Conservation (phyloP, 2,113 vertebrate species). For the Numida meleagris region DNA sequence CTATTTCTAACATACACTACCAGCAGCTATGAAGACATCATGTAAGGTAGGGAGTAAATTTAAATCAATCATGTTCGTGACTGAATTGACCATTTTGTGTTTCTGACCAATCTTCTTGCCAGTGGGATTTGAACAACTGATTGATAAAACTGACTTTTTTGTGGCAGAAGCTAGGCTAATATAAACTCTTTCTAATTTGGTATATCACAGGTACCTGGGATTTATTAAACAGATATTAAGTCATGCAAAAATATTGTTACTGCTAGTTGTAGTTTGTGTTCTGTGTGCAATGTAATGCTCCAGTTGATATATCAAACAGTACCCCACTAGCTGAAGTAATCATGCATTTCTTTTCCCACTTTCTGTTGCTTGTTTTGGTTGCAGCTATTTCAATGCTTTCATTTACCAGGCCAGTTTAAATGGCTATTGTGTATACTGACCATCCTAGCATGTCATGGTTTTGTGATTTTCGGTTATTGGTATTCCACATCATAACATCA, state of each 20-base stretch:
- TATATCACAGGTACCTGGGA: not conserved
- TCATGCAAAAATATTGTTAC: not conserved
- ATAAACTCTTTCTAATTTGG: not conserved
- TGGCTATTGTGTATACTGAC: constrained; percentile 62
- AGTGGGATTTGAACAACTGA: accelerated
- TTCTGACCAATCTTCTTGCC: not conserved
- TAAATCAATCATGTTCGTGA: not conserved
- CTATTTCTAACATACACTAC: not conserved
- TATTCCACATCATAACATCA: no score
- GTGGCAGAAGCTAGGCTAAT: not conserved
- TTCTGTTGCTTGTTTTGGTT: constrained; percentile 59
- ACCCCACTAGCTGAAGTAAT: constrained; percentile 17
- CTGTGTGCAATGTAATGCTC: not conserved
- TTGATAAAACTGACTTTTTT: not conserved
- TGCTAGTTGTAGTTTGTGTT: not conserved
- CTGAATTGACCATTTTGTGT: not conserved
- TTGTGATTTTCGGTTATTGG: no score
- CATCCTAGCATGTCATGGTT: no score
- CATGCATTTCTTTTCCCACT: constrained; percentile 58
- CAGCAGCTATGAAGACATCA: not conserved
- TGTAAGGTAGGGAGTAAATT: not conserved
- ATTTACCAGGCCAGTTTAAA: constrained; percentile 59
- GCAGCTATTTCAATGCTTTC: constrained; percentile 64
- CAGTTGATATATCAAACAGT: constrained; percentile 2
- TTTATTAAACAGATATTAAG: not conserved